A percentile compares a stretch with the other conserved stretches of the same genome.
phyloP scores from a whole-genome alignment of 2,113 vertebrate species.

The Rhegmatorhina hoffmannsi region DNA sequence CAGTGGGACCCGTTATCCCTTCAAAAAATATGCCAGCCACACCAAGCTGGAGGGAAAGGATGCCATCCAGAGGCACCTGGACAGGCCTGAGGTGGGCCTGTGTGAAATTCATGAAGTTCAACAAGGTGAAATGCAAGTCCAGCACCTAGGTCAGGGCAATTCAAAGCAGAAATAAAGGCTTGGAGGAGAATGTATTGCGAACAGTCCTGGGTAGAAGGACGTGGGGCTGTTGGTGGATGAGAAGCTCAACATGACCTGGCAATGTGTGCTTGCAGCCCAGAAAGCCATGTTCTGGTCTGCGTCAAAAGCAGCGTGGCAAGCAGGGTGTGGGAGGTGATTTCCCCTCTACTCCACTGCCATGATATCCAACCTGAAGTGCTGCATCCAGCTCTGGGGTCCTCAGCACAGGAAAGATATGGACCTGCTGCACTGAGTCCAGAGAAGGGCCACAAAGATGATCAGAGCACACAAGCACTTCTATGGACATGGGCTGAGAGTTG shows the following conservation, averaged over 20 bases:
- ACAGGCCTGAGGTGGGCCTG: too few species aligned
- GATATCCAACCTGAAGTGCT: background rate
- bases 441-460: background rate
- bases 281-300: background rate
- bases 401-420: background rate
- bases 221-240: background rate
- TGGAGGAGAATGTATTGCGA: background rate
- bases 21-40: background rate
- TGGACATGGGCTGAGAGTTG: background rate
- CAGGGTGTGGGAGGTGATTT: background rate
- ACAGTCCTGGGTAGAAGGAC: background rate
- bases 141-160: background rate
- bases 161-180: background rate
- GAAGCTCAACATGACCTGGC: fast-evolving
- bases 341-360: background rate
- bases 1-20: background rate
- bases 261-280: too few species aligned
- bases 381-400: background rate
- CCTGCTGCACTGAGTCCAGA: background rate
- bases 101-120: background rate
- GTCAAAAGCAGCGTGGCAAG: fast-evolving
- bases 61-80: background rate
- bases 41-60: background rate
- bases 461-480: background rate
- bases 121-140: background rate